phyloP scores from a whole-genome alignment of 1,140 invertebrate genomes.

The Aradophagus sp. region DNA sequence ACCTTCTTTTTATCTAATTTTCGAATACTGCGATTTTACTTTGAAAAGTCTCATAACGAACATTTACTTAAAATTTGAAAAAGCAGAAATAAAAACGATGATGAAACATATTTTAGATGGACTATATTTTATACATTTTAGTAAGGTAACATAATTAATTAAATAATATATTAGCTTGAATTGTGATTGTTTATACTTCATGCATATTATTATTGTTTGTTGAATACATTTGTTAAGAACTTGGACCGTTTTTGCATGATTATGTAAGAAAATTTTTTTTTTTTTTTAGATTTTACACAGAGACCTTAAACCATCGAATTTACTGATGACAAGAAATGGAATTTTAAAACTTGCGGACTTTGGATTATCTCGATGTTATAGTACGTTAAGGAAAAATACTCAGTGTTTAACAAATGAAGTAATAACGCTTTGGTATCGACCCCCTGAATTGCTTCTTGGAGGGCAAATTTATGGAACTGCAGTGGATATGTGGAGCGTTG shows the following conservation, averaged over 20 bases:
- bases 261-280: not conserved
- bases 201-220: too few species aligned
- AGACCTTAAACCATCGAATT: not conserved
- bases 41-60: not conserved
- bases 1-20: conserved; percentile 1
- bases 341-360: not conserved
- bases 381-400: not conserved
- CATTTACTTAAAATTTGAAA: not conserved
- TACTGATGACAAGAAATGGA: not conserved
- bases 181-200: too few species aligned
- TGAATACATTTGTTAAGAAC: not conserved
- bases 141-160: not conserved
- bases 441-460: not conserved
- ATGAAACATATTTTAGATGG: not conserved
- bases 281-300: not conserved
- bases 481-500: conserved; percentile 1
- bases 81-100: not conserved
- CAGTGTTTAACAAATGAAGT: not conserved
- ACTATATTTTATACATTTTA: not conserved
- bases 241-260: not conserved
- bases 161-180: too few species aligned
- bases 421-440: not conserved
- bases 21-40: not conserved
- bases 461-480: not conserved
- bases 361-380: not conserved